Evolutionary conservation across 2,888 invertebrate genomes (phyloP), one percentile per base, ranked within the genome.

Genomic region (Eledone cirrhosa): DNA sequence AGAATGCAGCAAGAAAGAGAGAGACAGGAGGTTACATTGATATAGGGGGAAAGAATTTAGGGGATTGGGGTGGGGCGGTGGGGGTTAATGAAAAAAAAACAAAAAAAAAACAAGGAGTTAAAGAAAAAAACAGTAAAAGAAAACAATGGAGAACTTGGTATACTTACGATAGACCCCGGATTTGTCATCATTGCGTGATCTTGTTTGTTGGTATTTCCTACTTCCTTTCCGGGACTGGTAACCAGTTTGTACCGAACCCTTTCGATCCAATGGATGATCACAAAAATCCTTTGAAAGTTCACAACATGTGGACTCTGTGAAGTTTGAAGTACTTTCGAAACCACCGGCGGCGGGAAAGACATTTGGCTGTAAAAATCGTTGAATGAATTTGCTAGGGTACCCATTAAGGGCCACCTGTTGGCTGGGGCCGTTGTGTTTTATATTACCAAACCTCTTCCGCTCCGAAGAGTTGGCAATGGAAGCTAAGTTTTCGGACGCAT

Each of bases 341-440:
- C 76, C 76, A 29, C 48, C 47, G n/a, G n/a, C 47, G n/a, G n/a
- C 27, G 2, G 76, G 76, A 48, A 48, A 76, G 1, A 76, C 76
- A 48, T 76, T 47, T 27, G 76, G 76, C 47, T 47, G 48, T 13
- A 76, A 47, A 47, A 76, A 76, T 22, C 76, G 76, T 16, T 76
- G 76, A 48, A 76, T 76, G 76, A 76, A 76, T 22, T 48, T 76
- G 29, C 48, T 76, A 4, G 76, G 47, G 76, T 76, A 76, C 24
- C 76, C 76, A 8, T 76, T 76, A 29, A 76, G 76, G 11, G 76
- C 48, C 24, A 76, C 76, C 4, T 47, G 48, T 24, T 48, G 76
- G 41, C 76, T 76, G 3, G 76, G 76, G 19, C 48, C 72, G 31
- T 72, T 72, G 72, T 72, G 72, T 33, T 41, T 22, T 13, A 72